phyloP scores from a whole-genome alignment of 2,113 vertebrate species.

The Dromiciops gliroides region DNA sequence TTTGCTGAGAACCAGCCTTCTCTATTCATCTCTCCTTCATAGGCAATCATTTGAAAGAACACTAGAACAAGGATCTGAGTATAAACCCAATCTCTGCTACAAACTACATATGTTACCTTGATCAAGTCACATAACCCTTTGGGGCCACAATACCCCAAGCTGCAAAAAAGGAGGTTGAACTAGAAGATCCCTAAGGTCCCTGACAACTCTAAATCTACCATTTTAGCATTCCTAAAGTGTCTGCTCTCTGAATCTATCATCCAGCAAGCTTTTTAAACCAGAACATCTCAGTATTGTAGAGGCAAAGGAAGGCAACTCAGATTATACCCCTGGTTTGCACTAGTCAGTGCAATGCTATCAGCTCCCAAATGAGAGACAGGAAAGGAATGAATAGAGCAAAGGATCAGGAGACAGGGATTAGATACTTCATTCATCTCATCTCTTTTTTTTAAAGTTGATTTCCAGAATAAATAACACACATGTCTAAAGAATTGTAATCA shows the following conservation, averaged over 20 bases:
- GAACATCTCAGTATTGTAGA: not conserved
- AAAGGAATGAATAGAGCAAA: not conserved
- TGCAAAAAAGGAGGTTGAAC: not conserved
- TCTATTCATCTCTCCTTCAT: not conserved
- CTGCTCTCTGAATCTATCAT: not conserved
- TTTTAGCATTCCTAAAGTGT: not conserved
- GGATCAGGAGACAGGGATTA: not conserved
- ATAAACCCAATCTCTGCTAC: not conserved
- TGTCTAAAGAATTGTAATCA: not conserved
- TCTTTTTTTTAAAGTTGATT: not conserved
- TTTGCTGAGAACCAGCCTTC: not conserved
- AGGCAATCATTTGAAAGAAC: not conserved
- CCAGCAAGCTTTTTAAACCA: not conserved
- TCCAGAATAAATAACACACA: not conserved
- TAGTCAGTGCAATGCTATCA: not conserved
- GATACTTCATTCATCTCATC: not conserved
- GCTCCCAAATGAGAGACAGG: not conserved
- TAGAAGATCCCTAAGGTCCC: not conserved
- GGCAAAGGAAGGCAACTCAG: not conserved
- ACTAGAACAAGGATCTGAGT: not conserved
- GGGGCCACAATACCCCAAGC: not conserved
- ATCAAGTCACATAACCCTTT: no score
- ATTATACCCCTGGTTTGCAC: no score
- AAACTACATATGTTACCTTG: not conserved
- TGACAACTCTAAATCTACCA: not conserved